Percentiles rank a stretch among this genome's conserved stretches.
These are phyloP conservation scores for Rhyzopertha dominica DNA, from an alignment of 1,140 invertebrate genomes.

Conservation along the genomic window DNA sequence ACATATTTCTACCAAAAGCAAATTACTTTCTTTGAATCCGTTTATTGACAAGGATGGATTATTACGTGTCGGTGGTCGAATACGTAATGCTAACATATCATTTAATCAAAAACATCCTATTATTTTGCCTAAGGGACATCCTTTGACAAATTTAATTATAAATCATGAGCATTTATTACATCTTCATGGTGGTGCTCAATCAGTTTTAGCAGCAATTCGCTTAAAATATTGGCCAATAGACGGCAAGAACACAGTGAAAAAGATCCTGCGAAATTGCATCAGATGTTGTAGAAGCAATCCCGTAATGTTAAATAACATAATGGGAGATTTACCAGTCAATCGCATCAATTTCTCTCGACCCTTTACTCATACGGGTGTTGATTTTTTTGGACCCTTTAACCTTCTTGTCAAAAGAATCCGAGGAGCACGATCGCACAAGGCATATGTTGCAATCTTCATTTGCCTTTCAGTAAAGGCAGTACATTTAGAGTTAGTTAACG, in stretches of 20 bases:
- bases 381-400: conserved; percentile 37
- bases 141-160: conserved; percentile 19
- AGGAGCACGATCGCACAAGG: conserved; percentile 23
- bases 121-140: conserved; percentile 16
- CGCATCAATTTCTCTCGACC: conserved; percentile 21
- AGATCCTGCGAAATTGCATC: conserved; percentile 14
- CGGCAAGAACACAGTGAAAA: conserved; percentile 20
- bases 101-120: conserved; percentile 23
- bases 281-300: conserved; percentile 15
- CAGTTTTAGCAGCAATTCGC: conserved; percentile 12
- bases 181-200: conserved; percentile 15
- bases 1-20: too few relatives aligned
- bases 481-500: conserved; percentile 30
- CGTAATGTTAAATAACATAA: conserved; percentile 3
- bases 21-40: conserved; percentile 18
- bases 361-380: conserved; percentile 31
- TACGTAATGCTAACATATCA: conserved; percentile 22
- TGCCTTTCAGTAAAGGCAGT: conserved; percentile 33
- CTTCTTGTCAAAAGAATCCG: conserved; percentile 9
- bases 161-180: conserved; percentile 15
- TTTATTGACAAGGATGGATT: conserved; percentile 27
- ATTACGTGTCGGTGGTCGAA: conserved; percentile 31
- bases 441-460: conserved; percentile 33
- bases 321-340: conserved; percentile 22
- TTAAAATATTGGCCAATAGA: conserved; percentile 22